Evolutionary conservation across 1,140 invertebrate genomes (phyloP), one percentile per base, ranked within the genome.

Genomic region (Hirudo medicinalis): DNA sequence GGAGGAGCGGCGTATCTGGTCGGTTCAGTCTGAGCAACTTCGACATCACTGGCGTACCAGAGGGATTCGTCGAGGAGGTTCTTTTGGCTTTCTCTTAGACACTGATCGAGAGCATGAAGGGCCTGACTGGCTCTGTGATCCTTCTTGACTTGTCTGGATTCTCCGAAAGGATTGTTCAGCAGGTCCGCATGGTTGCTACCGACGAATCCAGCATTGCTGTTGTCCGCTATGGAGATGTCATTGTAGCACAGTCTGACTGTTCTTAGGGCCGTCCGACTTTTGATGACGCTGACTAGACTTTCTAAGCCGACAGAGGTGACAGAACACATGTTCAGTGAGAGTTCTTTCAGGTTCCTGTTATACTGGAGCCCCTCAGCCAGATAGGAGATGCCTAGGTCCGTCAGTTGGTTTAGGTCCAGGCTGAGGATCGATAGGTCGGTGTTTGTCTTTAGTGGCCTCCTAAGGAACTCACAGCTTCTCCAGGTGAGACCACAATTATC

Each of bases 331-430:
- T 63, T 63, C 22, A 63, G 57, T 22, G 57, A 63, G 11, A 63
- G 57, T 63, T 63, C 57, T 32, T 22, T 63, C 57, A 63, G 57
- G 22, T 22, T 25, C 20, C 57, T 22, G 29, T 63, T 63, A 15
- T 25, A 63, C 19, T 63, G 57, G 22, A 63, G 22, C 8, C 57
- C 57, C 57, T 63, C 57, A 1, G 57, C 57, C 13, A 63, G 20
- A 22, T 13, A 63, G 22, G 22, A 22, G 29, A 63, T 15, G 57
- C 57, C 57, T 11, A 25, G 8, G 19, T 63, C 57, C 0, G 22
- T 63, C 57, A 63, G 57, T 32, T 63, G 57, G 57, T 63, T 63
- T 32, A 63, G 29, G 29, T 63, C 57, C 2, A 63, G 29, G 57
- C 57, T 63, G 8, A 63, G 57, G 19, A 63, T 22, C 5, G 57